Percentiles rank a stretch among this genome's conserved stretches.
phyloP scores from a whole-genome alignment of 2,888 invertebrate species.

The Sipunculus nudus region DNA sequence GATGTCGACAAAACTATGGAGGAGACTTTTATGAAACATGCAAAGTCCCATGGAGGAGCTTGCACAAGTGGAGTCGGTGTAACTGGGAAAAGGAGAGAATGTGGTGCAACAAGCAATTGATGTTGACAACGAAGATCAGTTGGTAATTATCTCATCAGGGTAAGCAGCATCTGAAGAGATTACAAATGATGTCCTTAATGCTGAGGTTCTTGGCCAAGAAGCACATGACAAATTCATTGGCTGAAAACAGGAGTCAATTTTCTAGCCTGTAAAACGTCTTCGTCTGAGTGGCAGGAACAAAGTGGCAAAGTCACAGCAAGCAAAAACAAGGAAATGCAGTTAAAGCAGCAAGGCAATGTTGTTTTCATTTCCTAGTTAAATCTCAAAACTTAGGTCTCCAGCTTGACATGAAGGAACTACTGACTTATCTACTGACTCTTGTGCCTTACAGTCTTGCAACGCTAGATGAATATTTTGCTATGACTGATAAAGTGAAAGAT shows the following conservation, averaged over 20 bases:
- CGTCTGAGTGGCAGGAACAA: constrained; percentile 9
- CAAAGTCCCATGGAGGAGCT: too few species aligned
- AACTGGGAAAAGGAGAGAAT: constrained; percentile 8
- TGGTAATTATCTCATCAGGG: constrained; percentile 2
- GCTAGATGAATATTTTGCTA: constrained; percentile 24
- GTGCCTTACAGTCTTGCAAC: constrained; percentile 26
- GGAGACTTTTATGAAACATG: too few species aligned
- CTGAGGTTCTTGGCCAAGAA: not conserved
- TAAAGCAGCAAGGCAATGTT: constrained; percentile 9
- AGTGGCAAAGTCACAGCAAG: not conserved
- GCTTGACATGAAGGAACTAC: constrained; percentile 14
- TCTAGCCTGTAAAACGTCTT: constrained; percentile 3
- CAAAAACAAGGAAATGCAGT: constrained; percentile 5
- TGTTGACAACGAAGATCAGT: not conserved
- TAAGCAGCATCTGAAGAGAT: not conserved
- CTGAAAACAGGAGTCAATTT: not conserved
- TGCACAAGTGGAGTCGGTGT: too few species aligned
- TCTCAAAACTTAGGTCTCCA: constrained; percentile 7
- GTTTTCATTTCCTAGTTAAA: constrained; percentile 5
- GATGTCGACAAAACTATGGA: not conserved
- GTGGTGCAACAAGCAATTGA: not conserved
- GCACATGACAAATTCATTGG: not conserved
- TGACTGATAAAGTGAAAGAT: too few species aligned
- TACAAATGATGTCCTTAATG: not conserved
- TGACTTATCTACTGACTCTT: constrained; percentile 30